A percentile compares a stretch with the other conserved stretches of the same genome.
Conservation (phyloP, 2,113 vertebrate species). For the Carollia perspicillata region DNA sequence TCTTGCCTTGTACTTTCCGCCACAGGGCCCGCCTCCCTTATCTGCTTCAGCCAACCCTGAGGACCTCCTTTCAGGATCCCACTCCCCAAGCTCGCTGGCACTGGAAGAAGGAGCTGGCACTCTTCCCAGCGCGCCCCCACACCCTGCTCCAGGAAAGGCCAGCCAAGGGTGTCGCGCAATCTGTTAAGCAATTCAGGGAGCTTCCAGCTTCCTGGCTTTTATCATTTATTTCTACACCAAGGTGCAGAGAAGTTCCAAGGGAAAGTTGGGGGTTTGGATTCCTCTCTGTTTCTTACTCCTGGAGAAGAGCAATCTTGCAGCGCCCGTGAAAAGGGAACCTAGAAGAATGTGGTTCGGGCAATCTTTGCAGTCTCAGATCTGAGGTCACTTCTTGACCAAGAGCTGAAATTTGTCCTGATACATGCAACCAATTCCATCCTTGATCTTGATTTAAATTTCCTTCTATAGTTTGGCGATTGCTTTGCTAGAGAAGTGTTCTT, state of each 20-base stretch:
- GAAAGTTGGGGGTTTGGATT: neutral
- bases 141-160: neutral
- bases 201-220: neutral
- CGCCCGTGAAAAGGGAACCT: neutral
- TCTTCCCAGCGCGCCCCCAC: neutral
- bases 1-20: neutral
- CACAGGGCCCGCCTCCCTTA: neutral
- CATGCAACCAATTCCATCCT: neutral
- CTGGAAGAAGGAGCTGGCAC: neutral
- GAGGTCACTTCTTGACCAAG: neutral
- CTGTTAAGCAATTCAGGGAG: neutral
- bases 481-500: neutral
- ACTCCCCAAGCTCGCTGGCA: neutral
- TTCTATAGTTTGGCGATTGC: neutral
- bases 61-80: neutral
- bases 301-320: no score
- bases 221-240: neutral
- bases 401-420: neutral
- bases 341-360: neutral
- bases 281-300: neutral
- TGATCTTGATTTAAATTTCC: neutral
- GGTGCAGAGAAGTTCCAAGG: neutral
- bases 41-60: neutral
- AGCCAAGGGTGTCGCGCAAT: accelerated
- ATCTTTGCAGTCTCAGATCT: neutral